Evolutionary conservation across 1,140 invertebrate genomes (phyloP), one percentile per base, ranked within the genome.

Genomic region (Cydia fagiglandana): DNA sequence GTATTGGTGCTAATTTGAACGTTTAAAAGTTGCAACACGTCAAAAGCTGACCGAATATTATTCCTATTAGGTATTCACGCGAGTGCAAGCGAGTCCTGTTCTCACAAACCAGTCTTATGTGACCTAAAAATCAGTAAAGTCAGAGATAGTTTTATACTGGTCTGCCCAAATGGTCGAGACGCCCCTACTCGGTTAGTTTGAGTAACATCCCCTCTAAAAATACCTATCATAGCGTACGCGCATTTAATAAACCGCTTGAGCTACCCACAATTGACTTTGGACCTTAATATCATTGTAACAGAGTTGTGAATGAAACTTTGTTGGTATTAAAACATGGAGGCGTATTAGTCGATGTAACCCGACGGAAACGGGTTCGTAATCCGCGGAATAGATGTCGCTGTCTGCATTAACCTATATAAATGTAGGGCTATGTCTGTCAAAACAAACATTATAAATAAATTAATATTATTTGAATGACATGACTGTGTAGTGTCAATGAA

Each of bases 361-460:
- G 75, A 70, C 77, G 77, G 78, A 84, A 82, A 78, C 80, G 73
- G 75, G 80, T 85, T 84, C 80, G 41, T 80, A 76, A 77, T 77
- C 41, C 76, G 75, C 28, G 17, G 66, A 75, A 78, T 81, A 88
- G 86, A 86, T 88, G 86, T 81, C 86, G 83, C 80, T 84, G 77
- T 73, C 64, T 80, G 80, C 81, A 82, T 80, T 87, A 87, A 86
- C 82, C 83, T 85, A 84, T 77, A 86, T 86, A 74, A 66, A 75
- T 73, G n/a, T 70, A 70, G 66, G 66, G 66, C 73, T 73, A 24
- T 61, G 73, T 50, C 73, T 47, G 38, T 47, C 70, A 73, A 9
- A 73, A 50, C 13, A 50, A 17, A 70, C 1, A 34, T 28, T 38
- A 38, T 70, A 9, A 34, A 53, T n/a, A 34, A 38, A 70, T 61